A percentile compares a stretch with the other conserved stretches of the same genome.
Evolutionary conservation across 2,797 vertebrate species (phyloP).

Genomic region (Morus bassanus): DNA sequence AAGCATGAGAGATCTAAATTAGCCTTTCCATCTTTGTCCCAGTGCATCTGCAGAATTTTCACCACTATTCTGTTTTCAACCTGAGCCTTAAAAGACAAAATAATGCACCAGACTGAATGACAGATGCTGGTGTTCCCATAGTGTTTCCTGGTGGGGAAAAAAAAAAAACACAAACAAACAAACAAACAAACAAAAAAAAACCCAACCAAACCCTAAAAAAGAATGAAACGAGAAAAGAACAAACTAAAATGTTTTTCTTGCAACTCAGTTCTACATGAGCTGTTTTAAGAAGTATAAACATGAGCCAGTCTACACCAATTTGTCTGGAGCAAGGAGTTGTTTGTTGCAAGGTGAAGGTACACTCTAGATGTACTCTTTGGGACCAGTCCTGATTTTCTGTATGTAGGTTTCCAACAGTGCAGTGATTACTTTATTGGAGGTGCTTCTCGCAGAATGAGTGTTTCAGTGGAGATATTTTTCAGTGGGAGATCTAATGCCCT

Average conservation of each 20-base stretch:
- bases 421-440: neutral
- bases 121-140: neutral
- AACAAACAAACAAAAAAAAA: too few relatives aligned
- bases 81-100: slow-evolving; percentile 32
- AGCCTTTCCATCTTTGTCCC: neutral
- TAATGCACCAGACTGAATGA: neutral
- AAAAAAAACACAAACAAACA: too few relatives aligned
- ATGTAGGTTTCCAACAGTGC: neutral
- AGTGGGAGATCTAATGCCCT: neutral
- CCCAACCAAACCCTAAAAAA: too few relatives aligned
- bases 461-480: neutral
- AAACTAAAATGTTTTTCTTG: neutral
- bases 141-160: neutral
- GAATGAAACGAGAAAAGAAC: neutral
- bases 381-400: neutral
- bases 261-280: neutral
- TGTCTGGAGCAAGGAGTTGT: neutral
- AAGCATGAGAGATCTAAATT: neutral
- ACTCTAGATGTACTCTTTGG: neutral
- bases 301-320: neutral
- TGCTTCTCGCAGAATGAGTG: neutral
- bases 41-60: neutral
- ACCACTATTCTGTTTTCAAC: slow-evolving; percentile 11
- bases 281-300: neutral
- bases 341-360: neutral